Evolutionary conservation across 2,797 vertebrate genomes (phyloP).

Genomic region (Hoplostethus mediterraneus): DNA sequence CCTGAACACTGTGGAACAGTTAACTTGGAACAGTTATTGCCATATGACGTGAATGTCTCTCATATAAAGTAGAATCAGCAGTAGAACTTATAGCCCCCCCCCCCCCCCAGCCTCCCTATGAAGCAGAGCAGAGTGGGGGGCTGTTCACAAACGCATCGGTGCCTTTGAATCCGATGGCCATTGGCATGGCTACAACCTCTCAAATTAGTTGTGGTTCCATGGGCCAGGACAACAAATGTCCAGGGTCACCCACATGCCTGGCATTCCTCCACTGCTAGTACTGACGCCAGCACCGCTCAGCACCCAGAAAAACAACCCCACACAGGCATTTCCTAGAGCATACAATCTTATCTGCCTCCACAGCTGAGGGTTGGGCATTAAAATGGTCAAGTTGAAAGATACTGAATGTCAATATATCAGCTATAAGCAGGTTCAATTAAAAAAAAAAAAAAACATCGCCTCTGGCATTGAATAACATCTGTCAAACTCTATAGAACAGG

Average conservation of each 20-base stretch:
- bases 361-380: neutral
- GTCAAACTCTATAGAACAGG: too few relatives aligned
- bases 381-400: too few relatives aligned
- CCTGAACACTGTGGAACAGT: too few relatives aligned
- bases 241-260: conserved; percentile 75
- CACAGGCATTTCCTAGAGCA: conserved; percentile 18
- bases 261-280: conserved; percentile 69
- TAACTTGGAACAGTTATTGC: too few relatives aligned
- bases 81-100: conserved; percentile 18
- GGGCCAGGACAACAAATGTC: conserved; percentile 72
- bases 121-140: conserved; percentile 30
- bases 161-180: conserved; percentile 55
- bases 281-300: conserved; percentile 44
- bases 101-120: conserved; percentile 13
- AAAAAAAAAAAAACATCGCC: too few relatives aligned
- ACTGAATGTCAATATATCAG: too few relatives aligned
- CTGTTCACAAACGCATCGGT: conserved; percentile 54
- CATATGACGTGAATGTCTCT: too few relatives aligned
- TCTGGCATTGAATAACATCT: too few relatives aligned
- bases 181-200: conserved; percentile 56
- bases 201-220: conserved; percentile 79
- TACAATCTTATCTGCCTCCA: neutral
- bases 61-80: conserved; percentile 15
- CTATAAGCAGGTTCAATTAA: too few relatives aligned
- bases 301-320: conserved; percentile 31